Base-by-base conservation (phyloP, 2,113 vertebrate species). In the Terrapene triunguis region DNA sequence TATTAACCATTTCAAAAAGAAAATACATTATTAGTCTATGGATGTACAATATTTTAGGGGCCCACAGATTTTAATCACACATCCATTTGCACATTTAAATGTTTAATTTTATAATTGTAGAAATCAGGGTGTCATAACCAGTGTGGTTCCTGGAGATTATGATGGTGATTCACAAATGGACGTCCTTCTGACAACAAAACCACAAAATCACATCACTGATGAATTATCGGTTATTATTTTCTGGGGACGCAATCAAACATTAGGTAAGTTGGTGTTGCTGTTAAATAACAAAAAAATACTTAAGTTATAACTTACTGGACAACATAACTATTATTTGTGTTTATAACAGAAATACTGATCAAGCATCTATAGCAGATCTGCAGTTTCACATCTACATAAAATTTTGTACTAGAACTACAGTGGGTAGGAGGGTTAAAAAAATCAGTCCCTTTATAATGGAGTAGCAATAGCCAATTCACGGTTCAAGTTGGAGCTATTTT, bases 91-190 rank as follows among this genome's bases (percentile, higher is more conserved):
- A 72, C 38, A 29, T 0, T 72, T 91, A 35, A 78, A 76, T 76
- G 84, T 88, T 22, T 25, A 44, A 83, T 50, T 5, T 82, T 93
- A 92, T 29, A 53, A 80, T 96, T 96, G n/a, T 92, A 98, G 98
- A 82, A 98, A 97, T 95, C 89, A 98, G 0, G 86, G 97, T 76
- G 81, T 98, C 42, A 42, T 99, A 97, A 99, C 99, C 82, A 99
- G 99, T 76, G 99, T 99, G 51, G 99, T 99, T 85, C 99, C 99
- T n/a, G 99, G 99, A 65, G 99, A 99, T 98, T 99, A 99, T 79
- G 99, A 99, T 96, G 99, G 99, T 84, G 99, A 99, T 97, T 99
- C 99, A 55, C 99, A 99, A 97, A 99, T 99, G 99, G 99, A 99
- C 95, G 99, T 99, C 29, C 99, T 99, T 14, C 98, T 99, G 57